phyloP scores from a whole-genome alignment of 2,888 invertebrate genomes.

The Hypolimnas misippus region DNA sequence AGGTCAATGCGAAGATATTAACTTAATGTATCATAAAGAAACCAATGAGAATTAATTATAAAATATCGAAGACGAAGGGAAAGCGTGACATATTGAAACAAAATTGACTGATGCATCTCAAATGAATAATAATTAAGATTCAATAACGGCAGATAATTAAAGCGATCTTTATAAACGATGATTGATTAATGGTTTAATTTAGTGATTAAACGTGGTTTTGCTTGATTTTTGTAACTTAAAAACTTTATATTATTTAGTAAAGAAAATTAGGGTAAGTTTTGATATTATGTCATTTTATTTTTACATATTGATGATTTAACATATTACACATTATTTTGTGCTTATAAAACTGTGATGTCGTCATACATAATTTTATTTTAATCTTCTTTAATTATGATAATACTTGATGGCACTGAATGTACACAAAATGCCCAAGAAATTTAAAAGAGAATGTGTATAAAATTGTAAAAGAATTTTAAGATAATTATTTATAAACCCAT shows the following conservation, averaged over 20 bases:
- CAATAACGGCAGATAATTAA: conserved; percentile 38
- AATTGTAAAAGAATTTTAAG: too few species aligned
- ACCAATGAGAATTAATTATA: conserved; percentile 16
- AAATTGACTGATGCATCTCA: conserved; percentile 25
- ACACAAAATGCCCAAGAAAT: too few species aligned
- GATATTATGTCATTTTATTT: too few species aligned
- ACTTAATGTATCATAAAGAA: conserved; percentile 10
- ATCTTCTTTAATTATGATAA: too few species aligned
- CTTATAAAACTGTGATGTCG: too few species aligned
- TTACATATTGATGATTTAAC: too few species aligned
- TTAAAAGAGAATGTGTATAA: too few species aligned
- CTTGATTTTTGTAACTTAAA: neutral
- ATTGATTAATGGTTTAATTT: conserved; percentile 35
- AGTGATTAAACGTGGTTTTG: neutral
- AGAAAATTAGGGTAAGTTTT: too few species aligned
- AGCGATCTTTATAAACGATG: conserved; percentile 30
- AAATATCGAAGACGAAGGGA: conserved; percentile 14
- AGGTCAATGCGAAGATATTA: conserved; percentile 12
- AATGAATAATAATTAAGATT: conserved; percentile 40
- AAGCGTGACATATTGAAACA: conserved; percentile 31
- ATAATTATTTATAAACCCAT: too few species aligned
- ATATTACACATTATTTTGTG: too few species aligned
- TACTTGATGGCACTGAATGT: too few species aligned
- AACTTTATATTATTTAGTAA: neutral
- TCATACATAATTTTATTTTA: too few species aligned